A percentile compares a stretch with the other conserved stretches of the same genome.
Evolutionary conservation across 1,140 invertebrate genomes (phyloP).

Genomic region (Trichomalopsis sarcophagae): DNA sequence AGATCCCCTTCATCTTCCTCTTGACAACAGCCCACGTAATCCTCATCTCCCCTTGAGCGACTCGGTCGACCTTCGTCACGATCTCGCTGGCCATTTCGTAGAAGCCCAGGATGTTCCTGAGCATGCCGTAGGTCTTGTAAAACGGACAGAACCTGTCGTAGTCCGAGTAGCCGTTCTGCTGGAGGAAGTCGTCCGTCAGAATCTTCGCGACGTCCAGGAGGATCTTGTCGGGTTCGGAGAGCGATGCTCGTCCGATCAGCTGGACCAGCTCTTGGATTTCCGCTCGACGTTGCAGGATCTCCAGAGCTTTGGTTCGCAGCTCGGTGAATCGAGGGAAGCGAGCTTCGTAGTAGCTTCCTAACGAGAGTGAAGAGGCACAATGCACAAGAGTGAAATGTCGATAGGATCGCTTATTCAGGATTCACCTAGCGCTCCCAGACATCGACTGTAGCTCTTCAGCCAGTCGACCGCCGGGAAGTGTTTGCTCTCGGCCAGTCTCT

Average conservation of each 20-base stretch:
- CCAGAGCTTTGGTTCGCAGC: slow-evolving; percentile 77
- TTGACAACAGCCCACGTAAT: slow-evolving; percentile 86
- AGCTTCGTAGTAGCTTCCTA: slow-evolving; percentile 87
- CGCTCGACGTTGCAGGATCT: slow-evolving; percentile 90
- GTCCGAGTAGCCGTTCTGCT: slow-evolving; percentile 85
- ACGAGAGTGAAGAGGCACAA: neutral
- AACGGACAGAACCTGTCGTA: slow-evolving; percentile 90
- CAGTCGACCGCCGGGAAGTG: slow-evolving; percentile 86
- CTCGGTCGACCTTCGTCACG: slow-evolving; percentile 75
- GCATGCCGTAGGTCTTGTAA: slow-evolving; percentile 89
- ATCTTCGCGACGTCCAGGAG: slow-evolving; percentile 86
- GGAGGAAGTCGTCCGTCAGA: slow-evolving; percentile 88
- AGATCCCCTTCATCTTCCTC: slow-evolving; percentile 80
- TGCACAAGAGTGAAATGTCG: neutral
- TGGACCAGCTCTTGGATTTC: slow-evolving; percentile 92
- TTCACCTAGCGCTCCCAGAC: slow-evolving; percentile 79
- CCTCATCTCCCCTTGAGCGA: slow-evolving; percentile 84
- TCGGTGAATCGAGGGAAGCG: slow-evolving; percentile 85
- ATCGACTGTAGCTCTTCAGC: slow-evolving; percentile 89
- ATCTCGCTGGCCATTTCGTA: slow-evolving; percentile 81
- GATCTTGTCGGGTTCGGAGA: slow-evolving; percentile 88
- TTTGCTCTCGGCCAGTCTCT: slow-evolving; percentile 84
- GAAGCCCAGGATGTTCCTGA: slow-evolving; percentile 86
- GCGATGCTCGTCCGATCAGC: slow-evolving; percentile 88
- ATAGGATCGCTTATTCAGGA: neutral